Evolutionary conservation across 2,888 invertebrate species (phyloP), one percentile per base, ranked within the genome.

Genomic region (Aphidoletes aphidimyza): DNA sequence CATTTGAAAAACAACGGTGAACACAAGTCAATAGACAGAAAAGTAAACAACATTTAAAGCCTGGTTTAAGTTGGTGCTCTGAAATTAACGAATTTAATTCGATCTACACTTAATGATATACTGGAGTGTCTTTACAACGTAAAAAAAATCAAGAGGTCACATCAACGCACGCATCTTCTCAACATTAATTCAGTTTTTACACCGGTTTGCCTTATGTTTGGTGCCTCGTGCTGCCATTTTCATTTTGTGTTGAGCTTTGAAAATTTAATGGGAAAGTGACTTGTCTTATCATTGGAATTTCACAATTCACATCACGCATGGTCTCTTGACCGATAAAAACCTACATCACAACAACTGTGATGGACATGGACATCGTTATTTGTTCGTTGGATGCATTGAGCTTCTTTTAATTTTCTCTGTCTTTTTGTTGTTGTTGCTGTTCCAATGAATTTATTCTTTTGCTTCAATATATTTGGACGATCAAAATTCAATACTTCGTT

Each of bases 31-130:
- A 47, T 47, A 47, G 47, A 47, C 54, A 54, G 54, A 54, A 22
- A 54, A 8, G 54, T 26, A 22, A 54, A 9, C 47, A 19, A 14
- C 6, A 17, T 17, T 47, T 19, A 19, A 9, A 19, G 17, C 19
- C 17, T n/a, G 54, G 54, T 26, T 54, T 54, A 22, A 30, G 69
- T 69, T 69, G 69, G 26, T 30, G 30, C 30, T 30, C 5, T 30
- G 11, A 69, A 69, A 69, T 69, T 69, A 69, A 30, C 69, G 69
- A 30, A 30, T 69, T 30, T 69, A 69, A 69, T 69, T 69, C 69
- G 69, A 69, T 69, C 69, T 34, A 30, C 69, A 69, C 69, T 69
- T 69, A 69, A 69, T 30, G 26, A 69, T 34, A 14, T 69, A 30
- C 30, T 30, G n/a, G 30, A 69, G 17, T 30, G 11, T 14, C 14